These are phyloP conservation scores for Otis tarda DNA, from an alignment of 2,113 vertebrate species.

Conservation along the genomic window DNA sequence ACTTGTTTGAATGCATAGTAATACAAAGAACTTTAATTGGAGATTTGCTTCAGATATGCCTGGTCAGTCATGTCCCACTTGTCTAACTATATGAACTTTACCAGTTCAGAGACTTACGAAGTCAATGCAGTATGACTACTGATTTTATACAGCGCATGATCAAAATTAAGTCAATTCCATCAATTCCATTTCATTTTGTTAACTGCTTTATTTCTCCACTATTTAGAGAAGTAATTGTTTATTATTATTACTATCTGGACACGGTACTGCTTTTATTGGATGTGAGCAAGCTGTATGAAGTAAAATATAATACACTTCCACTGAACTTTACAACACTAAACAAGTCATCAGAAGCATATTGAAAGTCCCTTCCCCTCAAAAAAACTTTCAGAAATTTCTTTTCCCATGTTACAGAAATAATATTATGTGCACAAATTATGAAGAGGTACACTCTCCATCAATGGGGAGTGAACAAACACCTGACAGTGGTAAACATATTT, in stretches of 20 bases:
- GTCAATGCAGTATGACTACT: background rate
- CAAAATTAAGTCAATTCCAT: background rate
- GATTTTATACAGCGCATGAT: background rate
- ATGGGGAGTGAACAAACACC: background rate
- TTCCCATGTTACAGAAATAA: background rate
- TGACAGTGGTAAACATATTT: background rate
- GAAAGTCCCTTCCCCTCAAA: accelerated
- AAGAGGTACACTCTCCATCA: background rate
- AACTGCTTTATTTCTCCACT: background rate
- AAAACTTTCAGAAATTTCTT: background rate
- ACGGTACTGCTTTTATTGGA: background rate
- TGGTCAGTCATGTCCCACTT: background rate
- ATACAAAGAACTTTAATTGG: background rate
- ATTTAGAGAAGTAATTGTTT: background rate
- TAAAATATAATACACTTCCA: background rate
- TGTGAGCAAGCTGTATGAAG: background rate
- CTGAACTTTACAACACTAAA: background rate
- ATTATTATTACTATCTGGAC: background rate
- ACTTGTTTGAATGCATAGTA: background rate
- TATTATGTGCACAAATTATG: background rate
- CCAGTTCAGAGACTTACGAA: background rate
- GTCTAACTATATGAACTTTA: background rate
- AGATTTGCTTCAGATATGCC: background rate
- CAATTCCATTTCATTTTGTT: background rate
- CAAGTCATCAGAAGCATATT: background rate